Percentiles rank a stretch among this genome's conserved stretches.
Evolutionary conservation across 2,113 vertebrate species (phyloP).

Genomic region (Haliaeetus leucogaster): DNA sequence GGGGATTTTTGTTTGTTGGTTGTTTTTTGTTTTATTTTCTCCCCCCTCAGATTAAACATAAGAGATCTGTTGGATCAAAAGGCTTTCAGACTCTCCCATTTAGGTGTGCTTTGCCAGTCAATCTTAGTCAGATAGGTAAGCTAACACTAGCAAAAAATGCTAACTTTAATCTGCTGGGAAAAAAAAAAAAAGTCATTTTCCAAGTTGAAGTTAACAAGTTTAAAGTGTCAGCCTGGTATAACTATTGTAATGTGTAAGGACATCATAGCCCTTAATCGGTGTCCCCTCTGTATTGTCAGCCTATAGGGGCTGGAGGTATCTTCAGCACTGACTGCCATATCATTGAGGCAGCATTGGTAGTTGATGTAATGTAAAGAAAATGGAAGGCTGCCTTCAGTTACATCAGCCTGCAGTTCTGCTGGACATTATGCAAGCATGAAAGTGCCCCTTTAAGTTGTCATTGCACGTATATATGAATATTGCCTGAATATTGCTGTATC

Average conservation of each 20-base stretch:
- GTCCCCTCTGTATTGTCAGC: background rate
- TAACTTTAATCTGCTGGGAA: background rate
- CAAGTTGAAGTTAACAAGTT: background rate
- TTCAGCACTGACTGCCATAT: background rate
- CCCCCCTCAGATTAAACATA: background rate
- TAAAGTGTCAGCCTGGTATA: background rate
- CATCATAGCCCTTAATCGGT: background rate
- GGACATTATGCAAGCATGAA: background rate
- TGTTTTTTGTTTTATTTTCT: accelerated
- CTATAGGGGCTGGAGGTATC: background rate
- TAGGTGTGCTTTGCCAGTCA: background rate
- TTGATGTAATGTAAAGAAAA: background rate
- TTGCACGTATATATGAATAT: accelerated
- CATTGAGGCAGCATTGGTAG: background rate
- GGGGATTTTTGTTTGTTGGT: background rate
- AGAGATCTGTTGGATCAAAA: background rate
- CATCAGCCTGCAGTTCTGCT: background rate
- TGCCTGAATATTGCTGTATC: background rate
- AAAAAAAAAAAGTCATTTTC: background rate
- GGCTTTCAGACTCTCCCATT: background rate
- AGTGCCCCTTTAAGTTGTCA: background rate
- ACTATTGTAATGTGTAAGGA: background rate
- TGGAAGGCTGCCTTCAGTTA: background rate
- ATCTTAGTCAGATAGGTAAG: background rate
- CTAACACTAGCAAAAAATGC: background rate